Evolutionary conservation across 2,797 vertebrate species (phyloP), one percentile per base, ranked within the genome.

Genomic region (Oryzias dopingdopingensis): DNA sequence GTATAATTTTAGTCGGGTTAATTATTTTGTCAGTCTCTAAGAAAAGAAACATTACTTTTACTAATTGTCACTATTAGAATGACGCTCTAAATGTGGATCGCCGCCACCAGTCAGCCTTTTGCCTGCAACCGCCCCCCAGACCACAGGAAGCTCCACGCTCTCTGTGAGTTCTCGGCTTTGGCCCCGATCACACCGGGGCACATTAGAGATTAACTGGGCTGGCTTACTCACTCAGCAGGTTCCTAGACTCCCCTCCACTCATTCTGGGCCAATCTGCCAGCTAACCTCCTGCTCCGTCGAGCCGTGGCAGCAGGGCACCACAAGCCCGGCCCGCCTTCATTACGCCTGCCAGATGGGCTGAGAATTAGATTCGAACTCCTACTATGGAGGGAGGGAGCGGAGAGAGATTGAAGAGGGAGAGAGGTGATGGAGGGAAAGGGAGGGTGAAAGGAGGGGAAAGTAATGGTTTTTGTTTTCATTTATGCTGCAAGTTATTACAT

Each of bases 391-490:
- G 70, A 76, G 77, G 71, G 79, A 62, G 78, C 64, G 49, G 62
- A 70, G 76, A 60, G 79, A 77, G 74, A 77, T 64, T 70, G 78
- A 76, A 62, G 67, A 81, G 76, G 61, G 63, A 78, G 59, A 60
- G 76, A 72, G 72, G 83, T 65, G 76, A 63, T 15, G 17, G 58
- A 59, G 66, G 59, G 57, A 62, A 64, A 42, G 56, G 66, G 70
- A 61, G 68, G 72, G 53, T 72, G 68, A 56, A 67, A 57, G 68
- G 29, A 40, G 54, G 65, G 57, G 70, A 62, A 77, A 80, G 86
- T 85, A 84, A 90, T 81, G 80, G 64, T 77, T 92, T 92, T 92
- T 93, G 90, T 92, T 93, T 93, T 92, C 90, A 90, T 93, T 93
- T 91, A 91, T 88, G 86, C 88, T 89, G 89, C 89, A 89, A 86